Evolutionary conservation across 2,113 vertebrate species (phyloP).

Genomic region (Pao palembangensis): DNA sequence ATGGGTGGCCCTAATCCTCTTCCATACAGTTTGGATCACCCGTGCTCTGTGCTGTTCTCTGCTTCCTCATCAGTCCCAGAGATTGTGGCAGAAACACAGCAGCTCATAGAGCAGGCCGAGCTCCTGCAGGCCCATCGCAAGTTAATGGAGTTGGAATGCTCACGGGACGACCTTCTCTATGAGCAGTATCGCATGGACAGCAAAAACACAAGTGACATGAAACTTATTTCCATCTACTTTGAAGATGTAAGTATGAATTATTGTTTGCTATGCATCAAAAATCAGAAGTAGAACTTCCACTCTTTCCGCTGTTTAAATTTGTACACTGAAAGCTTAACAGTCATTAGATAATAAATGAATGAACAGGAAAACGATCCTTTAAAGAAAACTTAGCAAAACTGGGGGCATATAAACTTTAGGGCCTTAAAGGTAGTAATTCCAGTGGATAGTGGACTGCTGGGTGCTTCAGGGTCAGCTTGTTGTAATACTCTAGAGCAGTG

Average conservation of each 20-base stretch:
- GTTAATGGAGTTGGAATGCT: slow-evolving; percentile 94
- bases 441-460: no score
- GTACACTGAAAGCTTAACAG: no score
- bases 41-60: background rate
- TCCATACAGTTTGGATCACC: no score
- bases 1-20: no score
- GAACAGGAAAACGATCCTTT: no score
- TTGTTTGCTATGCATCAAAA: background rate
- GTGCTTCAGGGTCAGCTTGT: no score
- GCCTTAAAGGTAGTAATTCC: no score
- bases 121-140: slow-evolving; percentile 91
- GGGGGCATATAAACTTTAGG: no score
- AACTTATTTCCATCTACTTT: slow-evolving; percentile 90
- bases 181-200: slow-evolving; percentile 97
- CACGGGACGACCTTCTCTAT: slow-evolving; percentile 93
- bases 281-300: background rate
- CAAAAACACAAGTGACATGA: slow-evolving; percentile 89
- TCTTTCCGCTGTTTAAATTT: no score
- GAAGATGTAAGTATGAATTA: slow-evolving; percentile 64
- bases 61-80: slow-evolving; percentile 81
- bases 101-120: slow-evolving; percentile 87
- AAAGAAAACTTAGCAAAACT: no score
- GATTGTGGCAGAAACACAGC: slow-evolving; percentile 87
- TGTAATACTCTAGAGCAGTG: no score
- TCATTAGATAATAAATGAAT: no score